Percentiles rank a stretch among this genome's conserved stretches.
Evolutionary conservation across 2,113 vertebrate genomes (phyloP).

Genomic region (Dissostichus mawsoni): DNA sequence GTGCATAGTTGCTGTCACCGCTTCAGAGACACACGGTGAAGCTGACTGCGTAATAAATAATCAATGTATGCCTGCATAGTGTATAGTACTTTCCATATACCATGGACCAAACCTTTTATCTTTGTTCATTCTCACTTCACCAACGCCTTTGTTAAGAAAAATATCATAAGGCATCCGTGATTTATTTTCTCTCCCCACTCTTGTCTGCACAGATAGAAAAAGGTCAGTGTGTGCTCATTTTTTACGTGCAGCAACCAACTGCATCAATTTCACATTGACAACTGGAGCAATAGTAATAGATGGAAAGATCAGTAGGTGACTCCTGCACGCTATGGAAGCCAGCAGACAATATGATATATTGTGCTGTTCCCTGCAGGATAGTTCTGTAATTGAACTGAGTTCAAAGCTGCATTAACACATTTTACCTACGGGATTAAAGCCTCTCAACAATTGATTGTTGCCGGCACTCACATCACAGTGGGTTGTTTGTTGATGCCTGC

Average conservation of each 20-base stretch:
- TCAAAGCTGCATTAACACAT: conserved; percentile 1
- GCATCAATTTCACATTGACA: neutral
- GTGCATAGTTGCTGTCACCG: neutral
- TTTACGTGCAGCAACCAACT: neutral
- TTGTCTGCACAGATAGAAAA: neutral
- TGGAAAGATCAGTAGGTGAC: neutral
- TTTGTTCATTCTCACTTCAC: neutral
- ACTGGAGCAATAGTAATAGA: neutral
- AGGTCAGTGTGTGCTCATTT: neutral
- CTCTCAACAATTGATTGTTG: neutral
- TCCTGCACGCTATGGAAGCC: neutral
- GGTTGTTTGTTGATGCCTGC: neutral
- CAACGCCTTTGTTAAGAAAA: neutral
- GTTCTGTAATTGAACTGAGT: neutral
- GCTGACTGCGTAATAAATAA: neutral
- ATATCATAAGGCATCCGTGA: neutral
- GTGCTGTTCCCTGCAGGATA: neutral
- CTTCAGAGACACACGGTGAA: neutral
- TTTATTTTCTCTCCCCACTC: neutral
- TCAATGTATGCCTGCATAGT: neutral
- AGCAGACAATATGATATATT: neutral
- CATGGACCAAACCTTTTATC: neutral
- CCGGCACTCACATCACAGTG: neutral
- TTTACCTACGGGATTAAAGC: neutral
- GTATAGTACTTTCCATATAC: neutral